phyloP scores from a whole-genome alignment of 53 echinoderm and acorn worm species.

The Holothuria scabra region DNA sequence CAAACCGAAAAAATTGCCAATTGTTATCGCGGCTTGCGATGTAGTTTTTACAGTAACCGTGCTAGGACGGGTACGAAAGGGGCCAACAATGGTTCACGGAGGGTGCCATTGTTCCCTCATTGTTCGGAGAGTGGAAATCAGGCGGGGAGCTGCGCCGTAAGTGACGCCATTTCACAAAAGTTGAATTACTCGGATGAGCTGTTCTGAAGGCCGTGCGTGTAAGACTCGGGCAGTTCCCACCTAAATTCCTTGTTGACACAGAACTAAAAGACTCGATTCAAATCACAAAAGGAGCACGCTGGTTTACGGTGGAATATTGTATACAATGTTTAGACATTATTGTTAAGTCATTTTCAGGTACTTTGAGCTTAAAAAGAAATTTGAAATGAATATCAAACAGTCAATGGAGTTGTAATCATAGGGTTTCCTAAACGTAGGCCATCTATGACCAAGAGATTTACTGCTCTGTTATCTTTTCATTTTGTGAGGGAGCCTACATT shows the following conservation, averaged over 20 bases:
- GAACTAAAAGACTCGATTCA: conserved; percentile 9
- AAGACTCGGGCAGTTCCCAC: conserved; percentile 33
- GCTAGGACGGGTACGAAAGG: conserved; percentile 39
- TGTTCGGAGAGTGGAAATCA: conserved; percentile 41
- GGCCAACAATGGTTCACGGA: conserved; percentile 30
- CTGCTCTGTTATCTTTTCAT: no score
- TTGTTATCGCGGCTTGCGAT: conserved; percentile 16
- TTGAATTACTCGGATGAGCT: conserved; percentile 45
- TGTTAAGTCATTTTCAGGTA: conserved; percentile 45
- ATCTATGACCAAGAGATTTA: no score
- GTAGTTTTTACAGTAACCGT: conserved; percentile 42
- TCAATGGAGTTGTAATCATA: no score
- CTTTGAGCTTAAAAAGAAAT: conserved; percentile 26
- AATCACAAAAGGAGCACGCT: conserved; percentile 21
- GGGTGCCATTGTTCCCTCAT: conserved; percentile 32
- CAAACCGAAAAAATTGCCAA: not conserved
- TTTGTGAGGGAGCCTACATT: no score
- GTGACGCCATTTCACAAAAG: conserved; percentile 45
- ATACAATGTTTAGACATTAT: conserved; percentile 36
- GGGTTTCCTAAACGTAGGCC: no score
- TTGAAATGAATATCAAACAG: conserved; percentile 46
- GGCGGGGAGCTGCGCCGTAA: conserved; percentile 31
- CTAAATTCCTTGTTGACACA: conserved; percentile 41
- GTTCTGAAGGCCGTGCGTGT: conserved; percentile 49
- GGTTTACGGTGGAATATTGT: conserved; percentile 33